phyloP scores from a whole-genome alignment of 2,797 vertebrate genomes.

The Megaceryle alcyon region DNA sequence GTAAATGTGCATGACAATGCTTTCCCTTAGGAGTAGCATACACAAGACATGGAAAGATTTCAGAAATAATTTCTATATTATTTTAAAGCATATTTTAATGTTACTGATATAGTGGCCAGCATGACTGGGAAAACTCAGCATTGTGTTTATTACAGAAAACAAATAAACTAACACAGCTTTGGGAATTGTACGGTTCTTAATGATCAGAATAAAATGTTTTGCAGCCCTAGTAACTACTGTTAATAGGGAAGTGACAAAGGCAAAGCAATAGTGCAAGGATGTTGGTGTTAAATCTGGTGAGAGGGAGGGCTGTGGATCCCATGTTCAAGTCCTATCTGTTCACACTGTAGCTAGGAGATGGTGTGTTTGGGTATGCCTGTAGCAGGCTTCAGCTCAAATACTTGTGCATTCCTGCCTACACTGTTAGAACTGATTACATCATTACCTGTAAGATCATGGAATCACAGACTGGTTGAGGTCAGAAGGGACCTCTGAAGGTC shows the following conservation, averaged over 20 bases:
- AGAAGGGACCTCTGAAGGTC: not conserved
- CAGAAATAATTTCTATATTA: not conserved
- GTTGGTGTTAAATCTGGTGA: not conserved
- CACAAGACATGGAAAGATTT: not conserved
- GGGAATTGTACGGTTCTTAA: not conserved
- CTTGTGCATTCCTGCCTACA: accelerated
- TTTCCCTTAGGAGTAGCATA: not conserved
- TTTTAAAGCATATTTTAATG: not conserved
- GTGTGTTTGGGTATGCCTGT: not conserved
- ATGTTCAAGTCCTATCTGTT: not conserved
- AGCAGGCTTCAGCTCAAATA: not conserved
- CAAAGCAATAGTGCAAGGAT: not conserved
- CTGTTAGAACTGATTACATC: not conserved
- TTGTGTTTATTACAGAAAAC: not conserved
- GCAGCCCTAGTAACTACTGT: not conserved
- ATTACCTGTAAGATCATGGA: accelerated
- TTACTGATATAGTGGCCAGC: not conserved
- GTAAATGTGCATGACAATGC: not conserved
- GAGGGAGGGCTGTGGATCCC: not conserved
- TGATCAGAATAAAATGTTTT: not conserved
- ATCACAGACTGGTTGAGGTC: not conserved
- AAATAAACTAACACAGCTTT: not conserved
- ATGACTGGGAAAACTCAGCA: not conserved
- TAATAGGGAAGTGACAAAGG: not conserved
- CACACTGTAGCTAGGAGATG: not conserved